Conservation (phyloP, 2,888 invertebrate genomes). For the Exocentrus adspersus region DNA sequence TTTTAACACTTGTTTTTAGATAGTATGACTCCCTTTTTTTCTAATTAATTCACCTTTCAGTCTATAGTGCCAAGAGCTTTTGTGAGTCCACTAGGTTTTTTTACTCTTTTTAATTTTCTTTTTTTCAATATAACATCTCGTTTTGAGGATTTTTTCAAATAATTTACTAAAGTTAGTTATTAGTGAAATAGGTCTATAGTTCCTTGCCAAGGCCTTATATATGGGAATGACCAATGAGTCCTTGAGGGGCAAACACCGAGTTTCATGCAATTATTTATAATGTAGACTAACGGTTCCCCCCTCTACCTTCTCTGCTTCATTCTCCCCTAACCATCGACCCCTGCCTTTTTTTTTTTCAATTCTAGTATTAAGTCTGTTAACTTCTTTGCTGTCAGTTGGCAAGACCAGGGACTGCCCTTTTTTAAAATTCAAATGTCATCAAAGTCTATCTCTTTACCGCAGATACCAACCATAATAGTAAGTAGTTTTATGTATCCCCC, state of each 20-base stretch:
- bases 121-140: neutral
- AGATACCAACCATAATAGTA: constrained; percentile 26
- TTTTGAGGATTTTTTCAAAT: constrained; percentile 14
- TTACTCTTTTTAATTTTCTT: neutral
- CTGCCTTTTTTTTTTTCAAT: neutral
- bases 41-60: neutral
- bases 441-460: constrained; percentile 26
- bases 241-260: constrained; percentile 3
- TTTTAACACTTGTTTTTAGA: neutral
- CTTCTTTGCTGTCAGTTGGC: neutral
- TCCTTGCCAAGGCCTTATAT: neutral
- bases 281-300: neutral
- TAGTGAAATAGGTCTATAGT: constrained; percentile 15
- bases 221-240: constrained; percentile 6
- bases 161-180: constrained; percentile 10
- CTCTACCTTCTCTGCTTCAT: neutral
- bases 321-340: neutral
- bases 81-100: neutral
- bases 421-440: too few relatives aligned
- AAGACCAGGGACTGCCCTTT: neutral
- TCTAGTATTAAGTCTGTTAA: neutral
- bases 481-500: constrained; percentile 30
- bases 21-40: neutral
- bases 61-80: neutral
- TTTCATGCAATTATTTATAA: constrained; percentile 3